Evolutionary conservation across 1,140 invertebrate genomes (phyloP).

Genomic region (Calliphora vicina): DNA sequence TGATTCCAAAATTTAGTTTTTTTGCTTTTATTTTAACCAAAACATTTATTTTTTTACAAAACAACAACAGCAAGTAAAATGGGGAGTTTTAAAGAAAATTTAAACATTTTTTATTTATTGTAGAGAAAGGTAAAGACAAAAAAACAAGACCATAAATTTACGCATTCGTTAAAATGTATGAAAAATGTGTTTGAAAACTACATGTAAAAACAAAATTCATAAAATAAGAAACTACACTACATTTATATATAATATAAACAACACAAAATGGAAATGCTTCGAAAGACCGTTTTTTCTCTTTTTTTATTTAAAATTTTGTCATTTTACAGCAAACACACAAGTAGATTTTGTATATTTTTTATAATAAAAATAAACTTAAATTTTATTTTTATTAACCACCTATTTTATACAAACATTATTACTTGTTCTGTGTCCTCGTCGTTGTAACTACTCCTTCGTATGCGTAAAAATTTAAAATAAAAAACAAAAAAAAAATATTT

Average conservation of each 20-base stretch:
- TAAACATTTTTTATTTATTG: neutral
- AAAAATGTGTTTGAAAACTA: neutral
- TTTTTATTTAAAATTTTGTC: neutral
- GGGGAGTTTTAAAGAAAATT: neutral
- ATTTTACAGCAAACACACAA: neutral
- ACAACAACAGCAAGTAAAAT: neutral
- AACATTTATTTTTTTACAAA: neutral
- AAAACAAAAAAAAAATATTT: neutral
- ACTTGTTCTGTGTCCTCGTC: neutral
- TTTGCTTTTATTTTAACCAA: conserved; percentile 19
- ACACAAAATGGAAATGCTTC: neutral
- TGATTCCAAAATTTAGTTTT: conserved; percentile 23
- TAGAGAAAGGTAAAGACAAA: neutral
- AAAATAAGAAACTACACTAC: neutral
- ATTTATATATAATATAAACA: neutral
- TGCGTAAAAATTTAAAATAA: neutral
- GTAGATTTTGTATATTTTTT: neutral
- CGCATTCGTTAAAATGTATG: neutral
- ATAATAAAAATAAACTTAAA: neutral
- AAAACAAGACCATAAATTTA: neutral
- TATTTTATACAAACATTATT: neutral
- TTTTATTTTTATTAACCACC: conserved; percentile 6
- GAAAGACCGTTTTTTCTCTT: neutral
- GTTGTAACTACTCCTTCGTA: neutral
- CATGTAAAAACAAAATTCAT: neutral